Conservation (phyloP, 2,113 vertebrate species). For the Menura novaehollandiae region DNA sequence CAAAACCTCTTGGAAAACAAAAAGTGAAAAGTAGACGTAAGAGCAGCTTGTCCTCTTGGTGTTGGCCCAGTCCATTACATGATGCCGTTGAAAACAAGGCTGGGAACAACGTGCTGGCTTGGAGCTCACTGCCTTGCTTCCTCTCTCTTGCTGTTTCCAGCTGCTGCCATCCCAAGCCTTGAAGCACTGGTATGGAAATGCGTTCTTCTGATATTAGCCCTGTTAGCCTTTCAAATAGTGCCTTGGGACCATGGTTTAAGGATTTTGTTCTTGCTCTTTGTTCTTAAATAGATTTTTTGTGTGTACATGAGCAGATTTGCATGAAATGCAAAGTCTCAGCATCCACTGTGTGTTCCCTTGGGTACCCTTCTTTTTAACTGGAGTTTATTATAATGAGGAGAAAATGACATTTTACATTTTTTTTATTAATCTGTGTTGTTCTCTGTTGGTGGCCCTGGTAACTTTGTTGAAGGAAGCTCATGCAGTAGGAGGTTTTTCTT, state of each 20-base stretch:
- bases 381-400: neutral
- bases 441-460: neutral
- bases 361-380: neutral
- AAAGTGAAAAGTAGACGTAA: neutral
- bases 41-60: neutral
- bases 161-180: neutral
- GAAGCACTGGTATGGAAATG: neutral
- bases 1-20: neutral
- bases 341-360: neutral
- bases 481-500: neutral
- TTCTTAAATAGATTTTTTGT: conserved; percentile 13
- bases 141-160: neutral
- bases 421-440: conserved; percentile 12
- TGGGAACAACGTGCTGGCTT: neutral
- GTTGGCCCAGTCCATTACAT: neutral
- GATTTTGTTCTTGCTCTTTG: neutral
- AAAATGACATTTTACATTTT: neutral
- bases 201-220: neutral
- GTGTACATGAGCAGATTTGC: neutral
- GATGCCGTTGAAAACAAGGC: neutral
- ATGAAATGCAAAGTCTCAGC: neutral
- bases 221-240: neutral
- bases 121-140: neutral
- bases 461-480: neutral
- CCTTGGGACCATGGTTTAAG: neutral